Percentiles rank a stretch among this genome's conserved stretches.
phyloP scores from a whole-genome alignment of 2,113 vertebrate species.

The Dolichallabes microphthalmus region DNA sequence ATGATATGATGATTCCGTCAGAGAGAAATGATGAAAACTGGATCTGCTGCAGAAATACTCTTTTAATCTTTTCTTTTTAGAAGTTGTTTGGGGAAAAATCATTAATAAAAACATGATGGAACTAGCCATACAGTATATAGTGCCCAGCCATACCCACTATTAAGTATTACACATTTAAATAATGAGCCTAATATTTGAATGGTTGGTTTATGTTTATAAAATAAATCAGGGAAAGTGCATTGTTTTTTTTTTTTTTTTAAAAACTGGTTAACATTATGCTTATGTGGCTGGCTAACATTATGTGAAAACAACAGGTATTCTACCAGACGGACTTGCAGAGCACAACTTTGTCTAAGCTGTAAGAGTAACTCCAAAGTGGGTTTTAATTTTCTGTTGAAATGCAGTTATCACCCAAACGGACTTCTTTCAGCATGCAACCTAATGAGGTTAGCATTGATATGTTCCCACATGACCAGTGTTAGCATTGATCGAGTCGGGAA shows the following conservation, averaged over 20 bases:
- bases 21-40: not conserved
- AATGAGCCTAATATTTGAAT: not conserved
- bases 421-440: slow-evolving; percentile 38
- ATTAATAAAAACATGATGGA: not conserved
- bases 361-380: slow-evolving; percentile 48
- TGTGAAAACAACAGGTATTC: not conserved
- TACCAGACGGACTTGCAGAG: not conserved
- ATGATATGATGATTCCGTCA: not conserved
- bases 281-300: no score
- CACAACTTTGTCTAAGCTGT: slow-evolving; percentile 29
- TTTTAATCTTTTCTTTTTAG: not conserved
- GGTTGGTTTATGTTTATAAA: not conserved
- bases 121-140: no score
- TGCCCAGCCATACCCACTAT: no score
- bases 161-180: not conserved
- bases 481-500: slow-evolving; percentile 39
- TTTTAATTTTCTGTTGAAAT: slow-evolving; percentile 62
- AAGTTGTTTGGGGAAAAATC: not conserved
- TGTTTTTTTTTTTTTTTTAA: not conserved
- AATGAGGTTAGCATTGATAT: slow-evolving; percentile 57
- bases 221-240: not conserved
- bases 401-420: slow-evolving; percentile 40
- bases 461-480: slow-evolving; percentile 39
- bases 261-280: not conserved
- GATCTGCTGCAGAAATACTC: not conserved